Evolutionary conservation across 2,797 vertebrate genomes (phyloP), one percentile per base, ranked within the genome.

Genomic region (Glyptemys insculpta): DNA sequence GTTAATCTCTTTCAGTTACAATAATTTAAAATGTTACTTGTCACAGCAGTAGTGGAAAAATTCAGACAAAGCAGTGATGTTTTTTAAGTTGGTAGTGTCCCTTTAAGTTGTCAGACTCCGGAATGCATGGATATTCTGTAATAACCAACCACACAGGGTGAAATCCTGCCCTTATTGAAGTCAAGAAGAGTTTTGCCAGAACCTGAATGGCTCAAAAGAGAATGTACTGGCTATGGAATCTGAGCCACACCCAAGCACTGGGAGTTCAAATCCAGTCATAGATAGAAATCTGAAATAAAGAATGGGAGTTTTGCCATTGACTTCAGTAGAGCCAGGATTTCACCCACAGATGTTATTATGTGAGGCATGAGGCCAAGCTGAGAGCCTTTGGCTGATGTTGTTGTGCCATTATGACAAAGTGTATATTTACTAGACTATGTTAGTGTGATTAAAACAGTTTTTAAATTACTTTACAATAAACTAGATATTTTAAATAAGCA

Each of bases 221-320:
- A 19, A 37, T 68, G 34, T 37, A 16, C 8, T 68, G 34, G 62
- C 34, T 9, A 18, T 37, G 11, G 10, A 41, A 25, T 37, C 21
- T 25, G 37, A 72, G 10, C n/a, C 68, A 41, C 68, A 72, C 37
- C 7, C 68, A 72, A 37, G 5, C 10, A 41, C n/a, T 72, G 37
- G 18, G 37, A 72, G 19, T 41, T 72, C 9, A 72, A 72, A n/a
- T 72, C 68, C 5, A 41, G 11, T 41, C 37, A 23, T 21, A 41
- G n/a, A 72, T 41, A 41, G n/a, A 41, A 72, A 23, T 12, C 68
- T 41, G 68, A 37, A 41, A 72, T 25, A 72, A 72, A 23, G 23
- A 37, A 37, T n/a, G 49, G 56, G 76, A 91, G 53, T 94, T 89
- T 85, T 93, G 57, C n/a, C n/a, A 44, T 41, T 81, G 80, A 85